Evolutionary conservation across 2,888 invertebrate genomes (phyloP).

Genomic region (Harpalus rubripes): DNA sequence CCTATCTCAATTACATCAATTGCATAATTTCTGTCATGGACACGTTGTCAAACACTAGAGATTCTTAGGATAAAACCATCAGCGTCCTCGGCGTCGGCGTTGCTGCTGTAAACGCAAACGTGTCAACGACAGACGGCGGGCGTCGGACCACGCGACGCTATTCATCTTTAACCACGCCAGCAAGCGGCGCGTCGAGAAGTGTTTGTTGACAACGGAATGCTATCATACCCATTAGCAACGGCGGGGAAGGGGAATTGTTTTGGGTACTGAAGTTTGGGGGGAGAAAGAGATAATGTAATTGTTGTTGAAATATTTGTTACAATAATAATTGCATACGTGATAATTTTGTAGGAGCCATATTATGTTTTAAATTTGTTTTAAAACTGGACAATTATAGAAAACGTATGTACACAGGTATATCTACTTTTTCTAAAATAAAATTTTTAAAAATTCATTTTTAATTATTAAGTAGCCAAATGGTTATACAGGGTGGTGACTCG

Average conservation of each 20-base stretch:
- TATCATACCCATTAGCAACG: slow-evolving; percentile 63
- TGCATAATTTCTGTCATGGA: slow-evolving; percentile 20
- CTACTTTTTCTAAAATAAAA: no score
- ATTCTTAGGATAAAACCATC: slow-evolving; percentile 21
- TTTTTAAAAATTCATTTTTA: no score
- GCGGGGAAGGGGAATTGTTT: background rate
- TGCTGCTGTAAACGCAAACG: slow-evolving; percentile 28
- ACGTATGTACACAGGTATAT: no score
- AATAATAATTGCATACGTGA: no score
- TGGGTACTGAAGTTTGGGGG: background rate
- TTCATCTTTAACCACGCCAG: slow-evolving; percentile 66
- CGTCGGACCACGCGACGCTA: slow-evolving; percentile 47
- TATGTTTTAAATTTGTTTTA: no score
- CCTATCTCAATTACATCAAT: slow-evolving; percentile 13
- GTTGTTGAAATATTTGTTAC: background rate
- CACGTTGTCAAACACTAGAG: slow-evolving; percentile 26
- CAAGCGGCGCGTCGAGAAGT: slow-evolving; percentile 39
- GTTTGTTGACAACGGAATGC: slow-evolving; percentile 62
- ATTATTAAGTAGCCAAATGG: no score
- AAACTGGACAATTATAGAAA: no score
- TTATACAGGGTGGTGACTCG: no score
- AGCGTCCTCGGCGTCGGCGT: background rate
- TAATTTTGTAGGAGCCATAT: no score
- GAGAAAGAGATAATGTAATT: background rate
- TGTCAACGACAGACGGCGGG: slow-evolving; percentile 55